Percentiles rank a stretch among this genome's conserved stretches.
Conservation (phyloP, 2,113 vertebrate species). For the Rynchops niger region DNA sequence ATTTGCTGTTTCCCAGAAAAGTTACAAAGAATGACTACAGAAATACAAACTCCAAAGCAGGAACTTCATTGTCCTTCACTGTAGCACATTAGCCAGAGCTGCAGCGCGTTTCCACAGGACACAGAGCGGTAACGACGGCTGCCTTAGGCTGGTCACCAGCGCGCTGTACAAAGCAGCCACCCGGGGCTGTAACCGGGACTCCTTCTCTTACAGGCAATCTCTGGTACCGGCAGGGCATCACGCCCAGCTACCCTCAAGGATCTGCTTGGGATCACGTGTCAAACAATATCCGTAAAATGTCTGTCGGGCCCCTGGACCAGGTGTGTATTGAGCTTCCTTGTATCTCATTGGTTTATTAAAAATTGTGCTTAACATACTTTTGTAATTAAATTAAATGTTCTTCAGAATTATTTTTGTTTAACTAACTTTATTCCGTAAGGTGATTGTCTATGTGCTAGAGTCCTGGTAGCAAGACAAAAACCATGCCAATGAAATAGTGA, state of each 20-base stretch:
- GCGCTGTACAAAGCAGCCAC: no score
- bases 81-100: neutral
- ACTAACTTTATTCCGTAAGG: neutral
- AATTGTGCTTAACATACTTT: neutral
- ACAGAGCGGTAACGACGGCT: neutral
- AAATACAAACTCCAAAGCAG: neutral
- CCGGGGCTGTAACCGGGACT: neutral
- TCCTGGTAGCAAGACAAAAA: neutral
- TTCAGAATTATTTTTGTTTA: neutral
- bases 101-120: neutral
- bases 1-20: neutral
- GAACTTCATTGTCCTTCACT: neutral
- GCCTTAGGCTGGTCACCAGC: neutral
- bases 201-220: constrained; percentile 80
- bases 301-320: constrained; percentile 94
- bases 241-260: constrained; percentile 93
- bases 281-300: constrained; percentile 92
- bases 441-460: neutral
- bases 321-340: constrained; percentile 62
- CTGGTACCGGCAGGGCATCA: constrained; percentile 90
- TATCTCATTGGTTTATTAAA: neutral
- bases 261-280: constrained; percentile 93
- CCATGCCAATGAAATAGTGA: neutral
- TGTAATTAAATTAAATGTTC: neutral
- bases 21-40: neutral